phyloP scores from a whole-genome alignment of 2,888 invertebrate genomes.

The Rotaria sp. region DNA sequence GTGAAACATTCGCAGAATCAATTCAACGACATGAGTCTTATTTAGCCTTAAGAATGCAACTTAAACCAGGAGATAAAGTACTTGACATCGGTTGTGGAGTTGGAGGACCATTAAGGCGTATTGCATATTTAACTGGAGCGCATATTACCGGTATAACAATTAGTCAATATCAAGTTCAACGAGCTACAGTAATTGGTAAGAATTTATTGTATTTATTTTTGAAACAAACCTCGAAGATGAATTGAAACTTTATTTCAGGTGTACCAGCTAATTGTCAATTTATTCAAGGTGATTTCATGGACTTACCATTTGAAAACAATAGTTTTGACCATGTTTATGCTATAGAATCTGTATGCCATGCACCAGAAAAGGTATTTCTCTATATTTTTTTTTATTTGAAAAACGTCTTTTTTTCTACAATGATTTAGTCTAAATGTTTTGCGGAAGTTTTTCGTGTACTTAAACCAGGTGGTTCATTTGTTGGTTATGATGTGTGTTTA shows the following conservation, averaged over 20 bases:
- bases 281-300: constrained; percentile 42
- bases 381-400: too few relatives aligned
- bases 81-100: constrained; percentile 43
- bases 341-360: constrained; percentile 43
- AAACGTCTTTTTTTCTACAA: too few relatives aligned
- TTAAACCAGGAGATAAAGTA: constrained; percentile 41
- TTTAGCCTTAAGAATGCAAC: constrained; percentile 42
- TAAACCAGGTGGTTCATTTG: constrained; percentile 43
- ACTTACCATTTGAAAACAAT: constrained; percentile 38
- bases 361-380: constrained; percentile 38
- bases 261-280: constrained; percentile 24
- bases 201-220: not conserved
- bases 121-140: constrained; percentile 42
- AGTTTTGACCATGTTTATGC: constrained; percentile 42
- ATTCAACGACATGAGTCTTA: constrained; percentile 42
- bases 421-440: constrained; percentile 35
- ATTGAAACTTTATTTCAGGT: not conserved
- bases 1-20: constrained; percentile 42
- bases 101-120: constrained; percentile 42
- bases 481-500: constrained; percentile 43
- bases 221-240: not conserved
- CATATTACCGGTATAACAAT: constrained; percentile 42
- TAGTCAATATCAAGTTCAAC: constrained; percentile 43
- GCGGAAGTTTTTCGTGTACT: constrained; percentile 41
- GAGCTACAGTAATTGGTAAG: constrained; percentile 41